Evolutionary conservation across 2,113 vertebrate genomes (phyloP).

Genomic region (Vulpes lagopus): DNA sequence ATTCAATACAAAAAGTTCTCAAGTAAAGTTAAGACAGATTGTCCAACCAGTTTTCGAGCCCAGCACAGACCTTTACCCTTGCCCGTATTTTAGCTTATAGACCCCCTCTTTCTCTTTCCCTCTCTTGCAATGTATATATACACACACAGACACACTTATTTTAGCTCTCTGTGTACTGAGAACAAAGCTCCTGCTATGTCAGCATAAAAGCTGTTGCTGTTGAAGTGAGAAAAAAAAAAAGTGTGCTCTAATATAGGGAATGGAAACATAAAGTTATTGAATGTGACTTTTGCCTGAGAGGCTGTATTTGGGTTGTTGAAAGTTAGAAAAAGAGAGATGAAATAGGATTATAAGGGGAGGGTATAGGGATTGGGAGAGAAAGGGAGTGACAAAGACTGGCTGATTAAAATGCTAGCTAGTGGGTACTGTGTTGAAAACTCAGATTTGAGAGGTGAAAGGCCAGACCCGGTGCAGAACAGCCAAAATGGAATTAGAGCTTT

Average conservation of each 20-base stretch:
- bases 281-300: constrained; percentile 65
- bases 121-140: not conserved
- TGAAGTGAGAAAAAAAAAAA: constrained; percentile 27
- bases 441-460: constrained; percentile 52
- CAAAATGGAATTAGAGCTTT: constrained; percentile 66
- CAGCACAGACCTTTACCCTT: not conserved
- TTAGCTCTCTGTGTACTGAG: constrained; percentile 19
- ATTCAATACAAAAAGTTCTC: constrained; percentile 66
- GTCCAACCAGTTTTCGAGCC: constrained; percentile 51
- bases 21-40: constrained; percentile 67
- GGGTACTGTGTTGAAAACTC: constrained; percentile 55
- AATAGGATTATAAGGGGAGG: not conserved
- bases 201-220: constrained; percentile 15
- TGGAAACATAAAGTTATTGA: constrained; percentile 62
- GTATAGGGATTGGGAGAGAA: not conserved
- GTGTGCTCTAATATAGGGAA: constrained; percentile 19
- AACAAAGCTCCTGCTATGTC: constrained; percentile 68
- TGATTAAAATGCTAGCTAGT: constrained; percentile 41
- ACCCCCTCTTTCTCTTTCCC: not conserved
- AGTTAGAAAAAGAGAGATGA: constrained; percentile 28
- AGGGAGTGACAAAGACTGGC: not conserved
- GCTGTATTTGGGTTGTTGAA: constrained; percentile 47
- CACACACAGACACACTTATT: not conserved
- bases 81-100: not conserved
- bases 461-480: not conserved